Conservation (phyloP, 2,888 invertebrate species). For the Torymus texanus region DNA sequence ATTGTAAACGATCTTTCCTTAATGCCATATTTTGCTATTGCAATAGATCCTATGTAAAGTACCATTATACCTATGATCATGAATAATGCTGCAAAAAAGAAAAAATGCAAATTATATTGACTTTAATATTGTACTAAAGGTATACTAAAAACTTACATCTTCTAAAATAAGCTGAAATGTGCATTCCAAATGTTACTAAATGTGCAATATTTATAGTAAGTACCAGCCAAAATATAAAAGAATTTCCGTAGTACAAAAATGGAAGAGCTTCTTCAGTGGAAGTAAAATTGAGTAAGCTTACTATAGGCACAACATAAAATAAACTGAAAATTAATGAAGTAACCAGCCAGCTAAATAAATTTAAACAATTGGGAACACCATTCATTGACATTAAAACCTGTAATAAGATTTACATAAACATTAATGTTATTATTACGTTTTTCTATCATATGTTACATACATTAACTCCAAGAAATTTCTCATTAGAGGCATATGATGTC, state of each 20-base stretch:
- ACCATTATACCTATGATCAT: conserved; percentile 38
- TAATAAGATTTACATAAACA: conserved; percentile 12
- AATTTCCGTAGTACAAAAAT: conserved; percentile 29
- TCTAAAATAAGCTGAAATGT: conserved; percentile 49
- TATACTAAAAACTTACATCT: conserved; percentile 29
- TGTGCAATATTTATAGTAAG: conserved; percentile 32
- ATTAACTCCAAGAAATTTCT: too few species aligned
- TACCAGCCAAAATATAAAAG: conserved; percentile 46
- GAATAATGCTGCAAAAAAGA: conserved; percentile 44
- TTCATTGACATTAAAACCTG: conserved; percentile 69
- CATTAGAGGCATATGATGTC: conserved; percentile 59
- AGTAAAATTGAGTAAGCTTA: too few species aligned
- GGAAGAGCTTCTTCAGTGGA: too few species aligned
- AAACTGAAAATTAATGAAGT: conserved; percentile 58
- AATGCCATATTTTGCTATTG: conserved; percentile 23
- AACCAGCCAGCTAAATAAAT: conserved; percentile 67
- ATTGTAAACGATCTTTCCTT: not conserved
- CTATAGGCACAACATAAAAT: conserved; percentile 21
- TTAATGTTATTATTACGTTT: conserved; percentile 15
- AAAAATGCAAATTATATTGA: not conserved
- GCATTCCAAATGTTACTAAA: conserved; percentile 49
- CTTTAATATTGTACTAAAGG: not conserved
- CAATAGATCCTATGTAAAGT: conserved; percentile 33
- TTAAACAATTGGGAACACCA: conserved; percentile 65
- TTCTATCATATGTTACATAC: too few species aligned